Conservation (phyloP, 2,888 invertebrate genomes). For the Cecidostiba fungosa region DNA sequence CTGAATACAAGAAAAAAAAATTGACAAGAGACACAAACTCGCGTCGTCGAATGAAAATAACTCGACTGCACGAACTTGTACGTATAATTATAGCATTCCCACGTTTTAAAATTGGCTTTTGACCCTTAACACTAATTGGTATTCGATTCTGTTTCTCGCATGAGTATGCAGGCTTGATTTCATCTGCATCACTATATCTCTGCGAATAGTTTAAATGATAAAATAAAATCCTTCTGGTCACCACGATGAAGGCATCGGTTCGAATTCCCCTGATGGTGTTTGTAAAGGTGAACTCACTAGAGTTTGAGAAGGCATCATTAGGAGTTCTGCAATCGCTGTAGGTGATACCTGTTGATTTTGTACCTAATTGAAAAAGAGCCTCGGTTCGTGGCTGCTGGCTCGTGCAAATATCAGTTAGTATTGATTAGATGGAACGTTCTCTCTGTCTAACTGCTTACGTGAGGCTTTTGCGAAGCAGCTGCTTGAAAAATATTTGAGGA, state of each 20-base stretch:
- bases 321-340: background rate
- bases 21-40: background rate
- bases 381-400: background rate
- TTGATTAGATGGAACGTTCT: background rate
- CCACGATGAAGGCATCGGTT: background rate
- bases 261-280: background rate
- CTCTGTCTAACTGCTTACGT: background rate
- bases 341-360: constrained; percentile 2
- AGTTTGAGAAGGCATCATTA: background rate
- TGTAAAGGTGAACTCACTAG: no score
- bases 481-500: background rate
- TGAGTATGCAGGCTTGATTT: no score
- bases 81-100: no score
- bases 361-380: constrained; percentile 6
- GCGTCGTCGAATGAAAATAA: background rate
- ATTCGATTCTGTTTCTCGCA: no score
- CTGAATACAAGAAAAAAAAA: background rate
- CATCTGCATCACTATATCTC: no score
- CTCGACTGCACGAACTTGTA: background rate
- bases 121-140: no score
- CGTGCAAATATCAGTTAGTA: background rate
- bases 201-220: no score
- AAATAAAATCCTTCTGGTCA: no score
- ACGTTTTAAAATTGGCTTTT: no score
- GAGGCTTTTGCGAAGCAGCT: background rate